Base-by-base conservation (phyloP, 1,140 invertebrate species). In the Drosophila quadrilineata region DNA sequence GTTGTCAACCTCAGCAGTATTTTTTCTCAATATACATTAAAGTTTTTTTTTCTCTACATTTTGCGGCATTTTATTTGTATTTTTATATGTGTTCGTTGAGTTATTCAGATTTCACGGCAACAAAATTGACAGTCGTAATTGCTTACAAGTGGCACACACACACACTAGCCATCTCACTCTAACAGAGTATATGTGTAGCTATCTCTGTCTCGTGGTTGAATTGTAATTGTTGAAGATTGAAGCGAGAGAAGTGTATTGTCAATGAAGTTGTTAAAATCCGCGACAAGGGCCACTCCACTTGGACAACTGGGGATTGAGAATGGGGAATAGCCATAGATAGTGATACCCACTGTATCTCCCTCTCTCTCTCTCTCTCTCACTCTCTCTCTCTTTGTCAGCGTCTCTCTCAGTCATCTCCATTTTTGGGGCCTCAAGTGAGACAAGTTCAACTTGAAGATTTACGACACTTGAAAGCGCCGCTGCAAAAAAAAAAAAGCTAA, bases 261-360 rank as follows among this genome's bases (percentile, higher is more conserved):
- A 73, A 84, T 84, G 62, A 84, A 84, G 77, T 74, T 74, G 77
- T 84, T 84, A 77, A 84, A 84, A 77, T 67, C 70, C 35, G 65
- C 79, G 79, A 76, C 79, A 77, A 85, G 79, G 72, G 79, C 69
- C 77, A 67, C 77, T 84, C 63, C 60, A 84, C 71, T 68, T 66
- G 73, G 72, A 70, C 72, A 56, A 33, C 56, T 62, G 43, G n/a
- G 46, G 50, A 38, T 59, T 49, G 38, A 31, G 36, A 22, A 22
- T 14, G 29, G 5, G 48, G 26, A 26, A 33, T 43, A n/a, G 48
- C 31, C 22, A 24, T 33, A 21, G n/a, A n/a, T n/a, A n/a, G n/a
- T n/a, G n/a, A n/a, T n/a, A n/a, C n/a, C n/a, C n/a, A n/a, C n/a
- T n/a, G n/a, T n/a, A n/a, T n/a, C n/a, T n/a, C n/a, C n/a, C n/a